phyloP scores from a whole-genome alignment of 2,797 vertebrate genomes.

The Smutsia gigantea region DNA sequence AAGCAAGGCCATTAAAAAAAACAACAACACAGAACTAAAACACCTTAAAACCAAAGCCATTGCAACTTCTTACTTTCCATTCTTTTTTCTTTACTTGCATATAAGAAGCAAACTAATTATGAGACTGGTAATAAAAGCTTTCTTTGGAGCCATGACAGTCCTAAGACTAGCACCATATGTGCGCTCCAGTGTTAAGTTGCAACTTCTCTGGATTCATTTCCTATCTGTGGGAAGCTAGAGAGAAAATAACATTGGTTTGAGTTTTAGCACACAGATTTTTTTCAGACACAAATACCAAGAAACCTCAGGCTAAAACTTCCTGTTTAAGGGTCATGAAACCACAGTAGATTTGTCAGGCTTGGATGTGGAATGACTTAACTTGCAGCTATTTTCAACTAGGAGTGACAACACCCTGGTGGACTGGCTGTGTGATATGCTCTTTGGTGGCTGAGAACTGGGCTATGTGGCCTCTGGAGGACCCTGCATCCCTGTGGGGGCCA shows the following conservation, averaged over 20 bases:
- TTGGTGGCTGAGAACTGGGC: background rate
- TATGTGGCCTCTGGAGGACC: background rate
- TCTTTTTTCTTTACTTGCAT: background rate
- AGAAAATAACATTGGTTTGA: slow-evolving; percentile 71
- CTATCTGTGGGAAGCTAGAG: slow-evolving; percentile 69
- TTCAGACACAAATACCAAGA: slow-evolving; percentile 48
- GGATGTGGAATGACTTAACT: background rate
- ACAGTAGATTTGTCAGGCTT: background rate
- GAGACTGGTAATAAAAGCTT: slow-evolving; percentile 46
- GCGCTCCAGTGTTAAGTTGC: slow-evolving; percentile 35
- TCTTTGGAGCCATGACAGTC: slow-evolving; percentile 34
- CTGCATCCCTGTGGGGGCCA: background rate
- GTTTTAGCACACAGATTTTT: slow-evolving; percentile 60
- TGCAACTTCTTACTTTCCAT: slow-evolving; percentile 22
- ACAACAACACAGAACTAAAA: background rate
- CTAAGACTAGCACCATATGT: slow-evolving; percentile 72
- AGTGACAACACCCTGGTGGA: background rate
- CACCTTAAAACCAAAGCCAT: background rate
- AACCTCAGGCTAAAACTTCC: slow-evolving; percentile 24
- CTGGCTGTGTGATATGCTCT: accelerated
- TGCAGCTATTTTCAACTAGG: background rate
- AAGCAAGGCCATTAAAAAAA: background rate
- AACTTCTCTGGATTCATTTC: slow-evolving; percentile 71
- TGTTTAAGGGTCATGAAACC: background rate
- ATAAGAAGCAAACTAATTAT: slow-evolving; percentile 25